A percentile compares a stretch with the other conserved stretches of the same genome.
phyloP scores from a whole-genome alignment of 1,140 invertebrate genomes.

The Glomeris maerens region DNA sequence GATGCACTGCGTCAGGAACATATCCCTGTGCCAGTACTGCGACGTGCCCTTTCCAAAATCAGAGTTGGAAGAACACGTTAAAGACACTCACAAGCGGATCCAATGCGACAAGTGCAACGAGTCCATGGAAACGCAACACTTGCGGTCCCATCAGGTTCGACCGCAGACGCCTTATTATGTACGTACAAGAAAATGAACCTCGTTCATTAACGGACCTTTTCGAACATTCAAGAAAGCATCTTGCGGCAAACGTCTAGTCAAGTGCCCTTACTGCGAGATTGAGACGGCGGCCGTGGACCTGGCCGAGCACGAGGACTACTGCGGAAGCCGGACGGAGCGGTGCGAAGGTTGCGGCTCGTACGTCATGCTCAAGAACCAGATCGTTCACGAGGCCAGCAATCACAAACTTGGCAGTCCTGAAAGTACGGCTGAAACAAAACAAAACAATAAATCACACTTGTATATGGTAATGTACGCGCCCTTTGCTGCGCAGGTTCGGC shows the following conservation, averaged over 20 bases:
- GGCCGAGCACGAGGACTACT: slow-evolving; percentile 44
- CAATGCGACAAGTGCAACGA: slow-evolving; percentile 30
- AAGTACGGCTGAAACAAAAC: background rate
- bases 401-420: slow-evolving; percentile 29
- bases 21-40: slow-evolving; percentile 32
- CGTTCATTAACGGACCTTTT: slow-evolving; percentile 6
- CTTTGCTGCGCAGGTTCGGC: no score
- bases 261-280: slow-evolving; percentile 45
- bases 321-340: slow-evolving; percentile 47
- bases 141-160: slow-evolving; percentile 34
- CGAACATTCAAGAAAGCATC: slow-evolving; percentile 24
- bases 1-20: slow-evolving; percentile 35
- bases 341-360: slow-evolving; percentile 46
- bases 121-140: slow-evolving; percentile 28
- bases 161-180: slow-evolving; percentile 4
- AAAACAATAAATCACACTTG: background rate
- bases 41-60: slow-evolving; percentile 30
- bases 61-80: slow-evolving; percentile 30
- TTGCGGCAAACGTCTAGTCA: slow-evolving; percentile 27
- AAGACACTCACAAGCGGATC: slow-evolving; percentile 28
- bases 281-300: slow-evolving; percentile 42
- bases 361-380: slow-evolving; percentile 48
- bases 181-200: slow-evolving; percentile 8
- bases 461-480: no score
- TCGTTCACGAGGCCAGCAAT: slow-evolving; percentile 44